Evolutionary conservation across 2,888 invertebrate genomes (phyloP).

Genomic region (Norana najaformis): DNA sequence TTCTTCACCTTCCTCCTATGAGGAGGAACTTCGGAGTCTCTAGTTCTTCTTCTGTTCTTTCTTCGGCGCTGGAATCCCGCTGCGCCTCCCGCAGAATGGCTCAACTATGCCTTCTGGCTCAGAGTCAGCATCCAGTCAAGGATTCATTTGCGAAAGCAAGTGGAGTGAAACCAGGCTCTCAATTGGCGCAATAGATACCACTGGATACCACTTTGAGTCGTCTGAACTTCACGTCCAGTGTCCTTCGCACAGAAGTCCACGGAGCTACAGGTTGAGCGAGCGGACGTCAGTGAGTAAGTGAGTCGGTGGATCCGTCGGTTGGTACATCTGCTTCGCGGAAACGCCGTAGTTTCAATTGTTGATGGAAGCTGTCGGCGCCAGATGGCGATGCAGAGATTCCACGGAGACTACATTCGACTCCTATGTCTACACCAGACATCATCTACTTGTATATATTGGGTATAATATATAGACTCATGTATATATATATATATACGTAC

Average conservation of each 20-base stretch:
- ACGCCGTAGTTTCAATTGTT: background rate
- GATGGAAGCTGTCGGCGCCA: constrained; percentile 13
- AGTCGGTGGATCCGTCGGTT: background rate
- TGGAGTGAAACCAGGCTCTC: background rate
- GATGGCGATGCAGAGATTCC: background rate
- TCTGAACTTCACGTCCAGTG: background rate
- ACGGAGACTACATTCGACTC: background rate
- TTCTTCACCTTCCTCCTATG: background rate
- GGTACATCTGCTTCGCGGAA: background rate
- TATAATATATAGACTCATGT: background rate
- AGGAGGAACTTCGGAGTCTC: background rate
- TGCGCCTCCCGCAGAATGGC: background rate
- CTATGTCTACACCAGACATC: background rate
- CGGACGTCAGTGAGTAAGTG: background rate
- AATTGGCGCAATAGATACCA: background rate
- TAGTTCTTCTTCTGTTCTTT: background rate
- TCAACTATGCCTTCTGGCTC: background rate
- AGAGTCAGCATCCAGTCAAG: background rate
- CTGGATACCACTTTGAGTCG: no score
- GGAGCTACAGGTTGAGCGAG: background rate
- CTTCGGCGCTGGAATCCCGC: background rate
- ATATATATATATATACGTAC: background rate
- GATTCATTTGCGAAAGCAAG: background rate
- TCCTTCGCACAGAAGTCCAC: background rate
- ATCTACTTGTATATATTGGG: background rate